A percentile compares a stretch with the other conserved stretches of the same genome.
These are phyloP conservation scores for Paraplagusia blochii DNA, from an alignment of 2,113 vertebrate genomes.

Conservation along the genomic window DNA sequence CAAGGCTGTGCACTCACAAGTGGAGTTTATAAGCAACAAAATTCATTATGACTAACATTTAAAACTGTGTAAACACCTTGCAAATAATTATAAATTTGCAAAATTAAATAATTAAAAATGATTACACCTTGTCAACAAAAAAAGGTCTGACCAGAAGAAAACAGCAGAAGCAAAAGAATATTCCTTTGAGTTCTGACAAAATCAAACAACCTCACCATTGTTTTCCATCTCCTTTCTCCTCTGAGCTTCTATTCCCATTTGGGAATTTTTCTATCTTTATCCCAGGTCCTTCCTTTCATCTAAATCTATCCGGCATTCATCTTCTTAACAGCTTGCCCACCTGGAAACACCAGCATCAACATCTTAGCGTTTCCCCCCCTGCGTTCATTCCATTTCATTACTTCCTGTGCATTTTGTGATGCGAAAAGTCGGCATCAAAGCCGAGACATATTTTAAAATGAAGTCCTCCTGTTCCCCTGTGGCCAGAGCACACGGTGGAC, in stretches of 20 bases:
- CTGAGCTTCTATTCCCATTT: slow-evolving; percentile 43
- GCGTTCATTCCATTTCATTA: slow-evolving; percentile 41
- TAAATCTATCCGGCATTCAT: slow-evolving; percentile 52
- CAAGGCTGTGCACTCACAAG: too few relatives aligned
- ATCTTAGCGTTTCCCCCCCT: slow-evolving; percentile 40
- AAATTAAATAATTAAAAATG: background rate
- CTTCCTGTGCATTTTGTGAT: slow-evolving; percentile 43
- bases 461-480: slow-evolving; percentile 29
- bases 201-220: slow-evolving; percentile 15
- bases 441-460: slow-evolving; percentile 34
- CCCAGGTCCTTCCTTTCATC: slow-evolving; percentile 29
- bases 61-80: background rate
- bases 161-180: slow-evolving; percentile 22
- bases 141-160: slow-evolving; percentile 19
- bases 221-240: slow-evolving; percentile 21
- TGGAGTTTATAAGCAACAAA: too few relatives aligned
- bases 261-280: slow-evolving; percentile 31
- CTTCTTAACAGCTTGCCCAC: slow-evolving; percentile 24
- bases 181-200: slow-evolving; percentile 7
- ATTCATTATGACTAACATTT: too few relatives aligned
- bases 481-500: slow-evolving; percentile 37
- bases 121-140: slow-evolving; percentile 10
- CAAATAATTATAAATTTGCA: too few relatives aligned
- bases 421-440: slow-evolving; percentile 56
- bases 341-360: slow-evolving; percentile 12